Evolutionary conservation across 2,797 vertebrate species (phyloP).

Genomic region (Acanthurus lineatus): DNA sequence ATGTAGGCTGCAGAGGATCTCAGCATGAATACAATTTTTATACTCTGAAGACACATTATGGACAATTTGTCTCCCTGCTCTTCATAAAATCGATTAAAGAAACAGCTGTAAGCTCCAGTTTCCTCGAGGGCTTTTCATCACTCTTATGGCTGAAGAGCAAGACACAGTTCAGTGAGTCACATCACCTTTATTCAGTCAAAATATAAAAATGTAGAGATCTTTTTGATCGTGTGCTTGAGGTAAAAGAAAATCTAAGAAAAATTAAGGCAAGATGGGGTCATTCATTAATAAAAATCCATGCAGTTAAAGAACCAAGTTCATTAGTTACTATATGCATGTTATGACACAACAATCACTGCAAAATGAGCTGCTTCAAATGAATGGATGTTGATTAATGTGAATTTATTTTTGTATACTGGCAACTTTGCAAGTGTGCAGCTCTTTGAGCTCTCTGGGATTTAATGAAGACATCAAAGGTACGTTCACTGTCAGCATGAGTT

Average conservation of each 20-base stretch:
- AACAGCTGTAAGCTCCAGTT: neutral
- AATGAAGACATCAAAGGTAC: neutral
- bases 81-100: constrained; percentile 9
- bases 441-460: neutral
- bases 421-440: neutral
- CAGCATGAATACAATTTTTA: neutral
- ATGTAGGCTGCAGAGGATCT: constrained; percentile 3
- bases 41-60: neutral
- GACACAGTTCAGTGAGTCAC: neutral
- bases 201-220: neutral
- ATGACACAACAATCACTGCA: neutral
- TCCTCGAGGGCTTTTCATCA: neutral
- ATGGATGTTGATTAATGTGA: neutral
- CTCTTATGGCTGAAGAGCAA: neutral
- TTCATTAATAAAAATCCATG: neutral
- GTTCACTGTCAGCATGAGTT: neutral
- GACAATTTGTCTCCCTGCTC: neutral
- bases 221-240: neutral
- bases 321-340: neutral
- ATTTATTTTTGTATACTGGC: neutral
- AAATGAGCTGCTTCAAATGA: neutral
- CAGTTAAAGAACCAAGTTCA: neutral
- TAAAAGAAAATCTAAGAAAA: neutral
- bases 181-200: neutral
- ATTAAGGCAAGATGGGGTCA: neutral